Evolutionary conservation across 2,797 vertebrate species (phyloP).

Genomic region (Paratrypauchen microcephalus): DNA sequence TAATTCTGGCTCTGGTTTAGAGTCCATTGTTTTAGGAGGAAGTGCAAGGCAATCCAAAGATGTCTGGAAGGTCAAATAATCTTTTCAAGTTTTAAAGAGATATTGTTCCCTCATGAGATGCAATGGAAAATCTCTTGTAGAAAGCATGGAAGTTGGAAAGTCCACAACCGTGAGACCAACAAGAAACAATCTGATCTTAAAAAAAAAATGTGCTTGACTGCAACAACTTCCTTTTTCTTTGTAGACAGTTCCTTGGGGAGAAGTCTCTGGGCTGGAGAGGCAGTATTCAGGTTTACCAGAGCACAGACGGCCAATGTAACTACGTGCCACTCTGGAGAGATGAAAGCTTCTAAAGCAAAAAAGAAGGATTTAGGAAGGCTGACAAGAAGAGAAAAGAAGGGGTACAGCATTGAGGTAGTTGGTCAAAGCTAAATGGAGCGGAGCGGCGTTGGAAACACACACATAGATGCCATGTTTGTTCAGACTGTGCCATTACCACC

Average conservation of each 20-base stretch:
- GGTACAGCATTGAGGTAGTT: constrained; percentile 16
- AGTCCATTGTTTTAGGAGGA: background rate
- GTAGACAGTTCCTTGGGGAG: constrained; percentile 39
- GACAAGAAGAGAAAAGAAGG: constrained; percentile 10
- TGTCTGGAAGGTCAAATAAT: background rate
- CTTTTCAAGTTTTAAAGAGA: constrained; percentile 13
- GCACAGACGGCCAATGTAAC: constrained; percentile 40
- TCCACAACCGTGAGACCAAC: constrained; percentile 38
- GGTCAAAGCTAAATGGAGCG: constrained; percentile 21
- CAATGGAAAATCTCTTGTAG: constrained; percentile 24
- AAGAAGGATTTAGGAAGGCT: constrained; percentile 30
- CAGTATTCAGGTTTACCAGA: constrained; percentile 38
- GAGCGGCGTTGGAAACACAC: constrained; percentile 31
- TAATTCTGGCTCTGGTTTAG: background rate
- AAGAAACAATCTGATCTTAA: constrained; percentile 46
- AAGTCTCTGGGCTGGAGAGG: constrained; percentile 26
- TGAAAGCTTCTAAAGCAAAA: constrained; percentile 43
- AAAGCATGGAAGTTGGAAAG: constrained; percentile 46
- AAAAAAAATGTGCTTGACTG: constrained; percentile 38
- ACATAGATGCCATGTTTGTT: constrained; percentile 40
- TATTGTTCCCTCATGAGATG: constrained; percentile 15
- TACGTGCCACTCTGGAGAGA: constrained; percentile 38
- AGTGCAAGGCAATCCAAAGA: constrained; percentile 3
- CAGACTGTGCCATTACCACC: constrained; percentile 36
- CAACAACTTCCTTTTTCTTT: constrained; percentile 49